Evolutionary conservation across 2,888 invertebrate species (phyloP).

Genomic region (Mechanitis mazaeus): DNA sequence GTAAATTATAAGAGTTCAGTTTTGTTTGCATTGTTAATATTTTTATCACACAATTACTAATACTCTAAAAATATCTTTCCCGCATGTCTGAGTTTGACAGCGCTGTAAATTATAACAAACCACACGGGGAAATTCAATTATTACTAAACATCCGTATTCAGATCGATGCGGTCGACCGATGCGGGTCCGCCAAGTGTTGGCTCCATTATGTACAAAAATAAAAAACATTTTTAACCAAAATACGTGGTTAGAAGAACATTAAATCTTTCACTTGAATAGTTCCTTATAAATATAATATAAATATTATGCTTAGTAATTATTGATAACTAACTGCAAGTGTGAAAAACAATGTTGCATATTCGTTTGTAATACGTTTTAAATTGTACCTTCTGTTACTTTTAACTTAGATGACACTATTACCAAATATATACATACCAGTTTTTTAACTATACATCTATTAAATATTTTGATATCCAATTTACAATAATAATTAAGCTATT

Average conservation of each 20-base stretch:
- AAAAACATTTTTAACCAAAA: not conserved
- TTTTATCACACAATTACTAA: not conserved
- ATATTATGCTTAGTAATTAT: slow-evolving; percentile 21
- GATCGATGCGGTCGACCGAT: slow-evolving; percentile 60
- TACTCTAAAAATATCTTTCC: not conserved
- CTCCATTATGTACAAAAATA: not conserved
- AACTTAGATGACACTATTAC: too few relatives aligned
- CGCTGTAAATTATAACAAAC: not conserved
- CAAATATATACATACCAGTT: too few relatives aligned
- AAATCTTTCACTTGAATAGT: too few relatives aligned
- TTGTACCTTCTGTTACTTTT: not conserved
- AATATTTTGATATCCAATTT: not conserved
- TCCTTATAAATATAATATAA: slow-evolving; percentile 15
- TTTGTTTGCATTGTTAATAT: not conserved
- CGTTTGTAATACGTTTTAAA: slow-evolving; percentile 14
- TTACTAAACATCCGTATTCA: slow-evolving; percentile 37
- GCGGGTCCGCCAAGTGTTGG: slow-evolving; percentile 49
- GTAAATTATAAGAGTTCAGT: not conserved
- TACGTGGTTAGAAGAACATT: too few relatives aligned
- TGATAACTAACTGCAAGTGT: slow-evolving; percentile 11
- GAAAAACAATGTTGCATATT: slow-evolving; percentile 13
- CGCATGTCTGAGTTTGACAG: slow-evolving; percentile 6
- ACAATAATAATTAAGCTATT: slow-evolving; percentile 11
- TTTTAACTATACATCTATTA: too few relatives aligned
- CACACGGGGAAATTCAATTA: slow-evolving; percentile 35